Evolutionary conservation across 1,140 invertebrate genomes (phyloP).

Genomic region (Eciton burchellii): DNA sequence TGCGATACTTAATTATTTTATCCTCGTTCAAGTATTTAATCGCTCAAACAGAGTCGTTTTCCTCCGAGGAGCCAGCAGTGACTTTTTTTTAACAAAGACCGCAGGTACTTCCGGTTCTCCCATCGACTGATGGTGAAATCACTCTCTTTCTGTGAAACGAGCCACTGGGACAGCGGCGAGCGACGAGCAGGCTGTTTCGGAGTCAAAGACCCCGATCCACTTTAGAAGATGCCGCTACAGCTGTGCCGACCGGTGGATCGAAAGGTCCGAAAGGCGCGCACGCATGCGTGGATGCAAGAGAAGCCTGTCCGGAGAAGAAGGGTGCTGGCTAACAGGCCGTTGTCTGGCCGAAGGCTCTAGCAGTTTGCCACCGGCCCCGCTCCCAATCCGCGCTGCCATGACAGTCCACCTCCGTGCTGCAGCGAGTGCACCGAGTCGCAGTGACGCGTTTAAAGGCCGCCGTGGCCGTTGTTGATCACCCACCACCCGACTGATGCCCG

Average conservation of each 20-base stretch:
- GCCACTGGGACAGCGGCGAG: background rate
- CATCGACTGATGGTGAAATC: slow-evolving; percentile 47
- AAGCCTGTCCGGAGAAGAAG: slow-evolving; percentile 49
- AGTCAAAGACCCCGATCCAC: slow-evolving; percentile 42
- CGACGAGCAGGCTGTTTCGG: background rate
- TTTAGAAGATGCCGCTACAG: slow-evolving; percentile 49
- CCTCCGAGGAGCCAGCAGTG: background rate
- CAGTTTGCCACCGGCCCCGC: slow-evolving; percentile 66
- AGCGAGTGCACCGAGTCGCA: slow-evolving; percentile 46
- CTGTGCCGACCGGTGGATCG: slow-evolving; percentile 46
- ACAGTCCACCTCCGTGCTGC: slow-evolving; percentile 63
- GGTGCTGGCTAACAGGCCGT: slow-evolving; percentile 58
- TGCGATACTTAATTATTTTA: background rate
- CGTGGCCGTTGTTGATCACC: background rate
- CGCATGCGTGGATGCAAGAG: slow-evolving; percentile 57
- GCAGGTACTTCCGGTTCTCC: background rate
- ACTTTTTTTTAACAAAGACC: background rate
- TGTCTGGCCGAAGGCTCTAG: slow-evolving; percentile 65
- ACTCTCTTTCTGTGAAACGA: background rate
- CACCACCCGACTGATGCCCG: slow-evolving; percentile 33
- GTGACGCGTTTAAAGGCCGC: slow-evolving; percentile 40
- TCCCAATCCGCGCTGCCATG: slow-evolving; percentile 65
- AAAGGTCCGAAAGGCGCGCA: slow-evolving; percentile 40
- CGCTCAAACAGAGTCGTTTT: background rate
- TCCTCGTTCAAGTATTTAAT: background rate